Evolutionary conservation across 2,113 vertebrate genomes (phyloP).

Genomic region (Pterocles gutturalis): DNA sequence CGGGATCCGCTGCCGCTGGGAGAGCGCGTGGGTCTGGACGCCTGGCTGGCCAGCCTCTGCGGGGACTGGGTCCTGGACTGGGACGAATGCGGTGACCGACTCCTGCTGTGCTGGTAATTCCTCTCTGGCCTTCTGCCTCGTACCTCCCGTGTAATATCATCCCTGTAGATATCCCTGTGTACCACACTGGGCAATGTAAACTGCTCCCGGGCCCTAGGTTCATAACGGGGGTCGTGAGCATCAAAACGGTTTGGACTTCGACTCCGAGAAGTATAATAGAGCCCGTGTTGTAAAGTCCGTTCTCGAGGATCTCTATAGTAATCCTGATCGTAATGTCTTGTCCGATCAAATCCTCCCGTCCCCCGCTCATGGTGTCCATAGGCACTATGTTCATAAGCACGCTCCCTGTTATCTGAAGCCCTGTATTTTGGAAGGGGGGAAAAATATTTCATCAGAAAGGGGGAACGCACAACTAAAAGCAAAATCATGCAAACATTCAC

Average conservation of each 20-base stretch:
- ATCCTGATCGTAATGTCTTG: conserved; percentile 97
- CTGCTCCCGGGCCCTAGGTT: conserved; percentile 89
- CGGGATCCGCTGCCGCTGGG: conserved; percentile 91
- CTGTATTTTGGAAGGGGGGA: conserved; percentile 85
- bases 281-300: conserved; percentile 90
- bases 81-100: conserved; percentile 93
- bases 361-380: conserved; percentile 99
- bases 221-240: conserved; percentile 93
- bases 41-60: conserved; percentile 90
- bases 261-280: conserved; percentile 95
- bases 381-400: conserved; percentile 97
- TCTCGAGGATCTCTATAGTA: conserved; percentile 96
- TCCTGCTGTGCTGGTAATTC: conserved; percentile 93
- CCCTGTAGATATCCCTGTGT: conserved; percentile 97
- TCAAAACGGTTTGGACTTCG: conserved; percentile 97
- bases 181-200: conserved; percentile 97
- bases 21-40: conserved; percentile 86
- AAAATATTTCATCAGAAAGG: conserved; percentile 74
- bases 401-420: conserved; percentile 96
- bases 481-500: conserved; percentile 80
- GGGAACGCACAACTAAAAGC: conserved; percentile 41
- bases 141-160: conserved; percentile 87
- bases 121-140: conserved; percentile 91
- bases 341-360: conserved; percentile 93
- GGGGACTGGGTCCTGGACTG: conserved; percentile 95